Base-by-base conservation (phyloP, 2,113 vertebrate genomes). In the Hippocampus comes region DNA sequence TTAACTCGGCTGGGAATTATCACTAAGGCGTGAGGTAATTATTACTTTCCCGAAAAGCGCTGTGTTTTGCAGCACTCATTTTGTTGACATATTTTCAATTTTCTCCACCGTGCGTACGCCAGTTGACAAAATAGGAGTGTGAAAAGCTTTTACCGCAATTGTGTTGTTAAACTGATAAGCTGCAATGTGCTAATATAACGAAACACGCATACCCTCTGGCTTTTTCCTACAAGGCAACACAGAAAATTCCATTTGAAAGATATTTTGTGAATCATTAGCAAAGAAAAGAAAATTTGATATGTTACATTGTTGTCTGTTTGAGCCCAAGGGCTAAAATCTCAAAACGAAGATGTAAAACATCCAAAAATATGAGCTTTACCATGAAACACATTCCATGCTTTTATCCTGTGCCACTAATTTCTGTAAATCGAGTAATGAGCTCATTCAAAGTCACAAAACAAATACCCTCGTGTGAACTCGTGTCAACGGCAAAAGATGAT, bases 51-150 rank as follows among this genome's bases (percentile, higher is more conserved):
- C 3, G 18, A 34, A 60, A 56, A 65, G 43, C 55, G 0, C 55
- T 34, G 41, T 53, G 41, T 75, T 34, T 66, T 67, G 41, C 27
- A 53, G 64, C 21, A 30, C 64, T 65, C 46, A 65, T 78, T 76
- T 38, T 64, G 11, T 30, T 61, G 60, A 8, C 17, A 61, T 61
- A 18, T 74, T 70, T 78, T 49, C 25, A 48, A 49, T 67, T 67
- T 49, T 23, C 46, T 66, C 64, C 63, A 0, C 34, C 42, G 63
- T 66, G 21, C 53, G 11, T 57, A 60, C 67, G 4, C 18, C 53
- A 66, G 46, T 20, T 70, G 63, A 70, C 60, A 57, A 9, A 70
- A 51, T 18, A 66, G 42, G 38, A 68, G 34, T 41, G 56, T 10
- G 11, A 51, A 68, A 63, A 9, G 48, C 56, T 56, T 42, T 49